Conservation (phyloP, 2,797 vertebrate genomes). For the Diceros bicornis region DNA sequence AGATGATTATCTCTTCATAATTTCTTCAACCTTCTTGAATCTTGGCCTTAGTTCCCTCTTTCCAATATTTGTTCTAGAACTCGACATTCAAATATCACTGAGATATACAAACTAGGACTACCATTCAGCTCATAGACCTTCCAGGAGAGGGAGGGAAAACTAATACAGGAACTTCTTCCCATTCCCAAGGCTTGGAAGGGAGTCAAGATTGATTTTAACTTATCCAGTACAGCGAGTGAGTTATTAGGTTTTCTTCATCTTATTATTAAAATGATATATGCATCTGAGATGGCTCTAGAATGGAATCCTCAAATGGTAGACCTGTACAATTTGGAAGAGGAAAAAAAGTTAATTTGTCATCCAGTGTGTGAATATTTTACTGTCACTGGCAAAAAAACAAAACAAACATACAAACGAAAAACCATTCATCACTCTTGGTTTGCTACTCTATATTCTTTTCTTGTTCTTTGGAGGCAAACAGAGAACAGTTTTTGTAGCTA, state of each 20-base stretch:
- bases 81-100: neutral
- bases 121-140: neutral
- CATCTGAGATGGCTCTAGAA: neutral
- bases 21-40: neutral
- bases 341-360: neutral
- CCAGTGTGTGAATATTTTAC: constrained; percentile 8
- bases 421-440: neutral
- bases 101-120: neutral
- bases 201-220: neutral
- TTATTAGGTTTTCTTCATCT: neutral
- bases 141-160: neutral
- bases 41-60: neutral
- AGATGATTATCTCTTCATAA: neutral
- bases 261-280: neutral
- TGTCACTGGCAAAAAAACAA: neutral
- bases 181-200: neutral
- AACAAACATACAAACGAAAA: too few species aligned
- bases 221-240: neutral
- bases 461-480: neutral
- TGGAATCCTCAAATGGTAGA: neutral
- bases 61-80: neutral
- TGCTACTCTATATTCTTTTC: neutral
- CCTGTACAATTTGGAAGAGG: neutral
- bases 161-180: neutral
- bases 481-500: neutral